phyloP scores from a whole-genome alignment of 2,888 invertebrate genomes.

The Melipona beecheii region DNA sequence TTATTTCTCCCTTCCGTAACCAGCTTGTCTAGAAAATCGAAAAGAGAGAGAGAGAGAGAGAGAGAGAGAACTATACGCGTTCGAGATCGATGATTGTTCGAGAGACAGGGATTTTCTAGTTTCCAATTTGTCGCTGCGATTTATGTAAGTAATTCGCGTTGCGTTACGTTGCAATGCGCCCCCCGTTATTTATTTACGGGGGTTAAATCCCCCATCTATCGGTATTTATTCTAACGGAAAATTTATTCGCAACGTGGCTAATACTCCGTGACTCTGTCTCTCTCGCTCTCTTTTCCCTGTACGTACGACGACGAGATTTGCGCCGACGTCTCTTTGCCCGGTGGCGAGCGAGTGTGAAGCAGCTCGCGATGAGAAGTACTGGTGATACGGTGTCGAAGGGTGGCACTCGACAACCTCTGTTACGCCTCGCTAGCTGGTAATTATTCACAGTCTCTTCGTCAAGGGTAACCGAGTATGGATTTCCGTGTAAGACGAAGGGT shows the following conservation, averaged over 20 bases:
- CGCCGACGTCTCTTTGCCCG: background rate
- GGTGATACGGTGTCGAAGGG: slow-evolving; percentile 38
- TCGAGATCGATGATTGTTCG: background rate
- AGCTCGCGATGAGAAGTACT: slow-evolving; percentile 46
- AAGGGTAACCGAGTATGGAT: slow-evolving; percentile 44
- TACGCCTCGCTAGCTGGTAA: slow-evolving; percentile 41
- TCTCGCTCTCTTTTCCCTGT: background rate
- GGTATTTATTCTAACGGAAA: slow-evolving; percentile 41
- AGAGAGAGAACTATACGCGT: background rate
- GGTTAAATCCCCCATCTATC: background rate
- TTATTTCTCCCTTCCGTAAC: background rate
- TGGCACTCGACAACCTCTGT: slow-evolving; percentile 20
- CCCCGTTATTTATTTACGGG: slow-evolving; percentile 12
- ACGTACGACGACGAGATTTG: background rate
- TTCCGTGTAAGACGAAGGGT: slow-evolving; percentile 30
- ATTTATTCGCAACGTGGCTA: slow-evolving; percentile 18
- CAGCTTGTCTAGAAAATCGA: background rate
- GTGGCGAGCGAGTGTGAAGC: background rate
- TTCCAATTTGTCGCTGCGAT: background rate
- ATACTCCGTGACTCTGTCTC: background rate
- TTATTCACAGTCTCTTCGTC: slow-evolving; percentile 63
- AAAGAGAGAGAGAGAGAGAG: background rate
- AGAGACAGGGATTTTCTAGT: slow-evolving; percentile 24
- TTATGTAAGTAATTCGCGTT: slow-evolving; percentile 15
- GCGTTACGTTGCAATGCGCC: slow-evolving; percentile 9